Conservation (phyloP, 2,888 invertebrate species). For the Ametastegia equiseti region DNA sequence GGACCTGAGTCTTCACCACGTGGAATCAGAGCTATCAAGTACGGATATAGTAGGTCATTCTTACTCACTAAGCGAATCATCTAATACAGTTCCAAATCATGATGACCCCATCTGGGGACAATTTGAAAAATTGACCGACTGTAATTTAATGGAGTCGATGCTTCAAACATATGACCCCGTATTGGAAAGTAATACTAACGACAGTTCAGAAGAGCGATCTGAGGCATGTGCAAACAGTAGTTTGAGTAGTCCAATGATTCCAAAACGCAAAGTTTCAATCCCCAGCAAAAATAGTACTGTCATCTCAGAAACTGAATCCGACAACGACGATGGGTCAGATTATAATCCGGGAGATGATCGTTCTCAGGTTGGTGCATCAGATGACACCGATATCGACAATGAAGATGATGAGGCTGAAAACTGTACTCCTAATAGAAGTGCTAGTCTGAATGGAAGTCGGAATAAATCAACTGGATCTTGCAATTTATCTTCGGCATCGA, state of each 20-base stretch:
- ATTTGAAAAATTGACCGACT: background rate
- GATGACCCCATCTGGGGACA: background rate
- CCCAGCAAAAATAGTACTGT: background rate
- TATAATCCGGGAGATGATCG: background rate
- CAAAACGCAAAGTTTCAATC: background rate
- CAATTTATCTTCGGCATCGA: conserved; percentile 8
- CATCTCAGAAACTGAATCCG: background rate
- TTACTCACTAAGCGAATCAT: background rate
- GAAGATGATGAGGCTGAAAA: background rate
- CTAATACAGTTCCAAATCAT: background rate
- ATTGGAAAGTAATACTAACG: background rate
- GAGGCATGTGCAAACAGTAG: background rate
- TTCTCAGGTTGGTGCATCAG: background rate
- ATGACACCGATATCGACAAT: background rate
- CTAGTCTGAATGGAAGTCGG: background rate
- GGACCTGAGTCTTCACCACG: background rate
- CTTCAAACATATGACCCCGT: background rate
- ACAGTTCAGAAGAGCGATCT: background rate
- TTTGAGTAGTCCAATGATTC: background rate
- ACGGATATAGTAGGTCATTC: background rate
- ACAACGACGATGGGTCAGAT: background rate
- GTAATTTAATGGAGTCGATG: background rate
- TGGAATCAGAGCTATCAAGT: background rate
- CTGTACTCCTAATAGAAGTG: background rate
- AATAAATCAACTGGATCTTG: conserved; percentile 7